Conservation (phyloP, 2,888 invertebrate genomes). For the Hydropsyche betteni region DNA sequence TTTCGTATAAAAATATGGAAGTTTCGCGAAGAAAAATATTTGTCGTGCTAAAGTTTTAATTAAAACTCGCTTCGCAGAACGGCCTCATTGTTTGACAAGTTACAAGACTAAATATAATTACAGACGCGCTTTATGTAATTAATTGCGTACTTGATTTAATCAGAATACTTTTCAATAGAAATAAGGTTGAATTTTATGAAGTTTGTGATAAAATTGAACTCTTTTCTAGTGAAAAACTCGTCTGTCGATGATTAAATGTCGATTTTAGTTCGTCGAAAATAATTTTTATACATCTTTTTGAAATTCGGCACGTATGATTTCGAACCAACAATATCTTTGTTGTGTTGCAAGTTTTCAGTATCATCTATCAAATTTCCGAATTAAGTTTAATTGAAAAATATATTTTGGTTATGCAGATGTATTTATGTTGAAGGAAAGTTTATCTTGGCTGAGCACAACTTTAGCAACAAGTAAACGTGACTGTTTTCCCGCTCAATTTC, state of each 20-base stretch:
- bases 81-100: constrained; percentile 16
- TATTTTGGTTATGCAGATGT: background rate
- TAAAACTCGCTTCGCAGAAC: constrained; percentile 16
- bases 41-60: constrained; percentile 23
- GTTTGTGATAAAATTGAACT: no score
- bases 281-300: no score
- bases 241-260: no score
- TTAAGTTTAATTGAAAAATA: constrained; percentile 23
- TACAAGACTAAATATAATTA: constrained; percentile 13
- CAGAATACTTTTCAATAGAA: no score
- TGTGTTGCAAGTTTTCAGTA: background rate
- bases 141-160: no score
- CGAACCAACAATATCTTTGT: background rate
- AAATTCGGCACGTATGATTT: background rate
- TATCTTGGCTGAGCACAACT: background rate
- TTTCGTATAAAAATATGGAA: no score
- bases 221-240: no score
- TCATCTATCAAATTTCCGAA: constrained; percentile 25
- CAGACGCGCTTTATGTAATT: background rate
- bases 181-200: no score
- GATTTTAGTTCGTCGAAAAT: no score
- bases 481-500: constrained; percentile 14
- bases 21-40: background rate
- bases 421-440: background rate
- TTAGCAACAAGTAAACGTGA: constrained; percentile 27